Conservation (phyloP, 2,888 invertebrate genomes). For the Chalcosyrphus nemorum region DNA sequence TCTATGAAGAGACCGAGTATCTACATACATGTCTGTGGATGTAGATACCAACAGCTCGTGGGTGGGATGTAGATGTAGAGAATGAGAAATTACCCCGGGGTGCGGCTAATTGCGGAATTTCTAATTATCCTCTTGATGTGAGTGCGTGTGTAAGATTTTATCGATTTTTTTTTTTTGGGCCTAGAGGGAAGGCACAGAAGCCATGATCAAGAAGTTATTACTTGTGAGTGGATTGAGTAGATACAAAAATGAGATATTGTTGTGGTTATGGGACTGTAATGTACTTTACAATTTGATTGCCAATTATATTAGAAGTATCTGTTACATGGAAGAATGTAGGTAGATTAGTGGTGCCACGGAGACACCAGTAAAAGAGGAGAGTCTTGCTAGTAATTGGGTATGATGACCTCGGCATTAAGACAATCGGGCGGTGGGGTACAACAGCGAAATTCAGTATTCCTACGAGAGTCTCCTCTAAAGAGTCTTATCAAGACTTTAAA, state of each 20-base stretch:
- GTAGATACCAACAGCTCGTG: background rate
- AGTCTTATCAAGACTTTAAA: too few species aligned
- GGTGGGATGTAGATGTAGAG: conserved; percentile 24
- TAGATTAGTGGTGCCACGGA: background rate
- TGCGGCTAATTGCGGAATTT: conserved; percentile 54
- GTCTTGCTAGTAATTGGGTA: too few species aligned
- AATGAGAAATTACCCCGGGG: conserved; percentile 34
- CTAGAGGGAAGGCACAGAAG: background rate
- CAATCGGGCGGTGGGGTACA: too few species aligned
- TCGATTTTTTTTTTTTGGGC: conserved; percentile 3
- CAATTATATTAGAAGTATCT: background rate
- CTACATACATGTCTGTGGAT: too few species aligned
- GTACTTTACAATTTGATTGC: background rate
- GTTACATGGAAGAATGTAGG: background rate
- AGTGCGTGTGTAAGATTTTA: conserved; percentile 7
- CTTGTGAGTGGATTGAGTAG: background rate
- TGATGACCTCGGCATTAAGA: too few species aligned
- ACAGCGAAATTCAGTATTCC: too few species aligned
- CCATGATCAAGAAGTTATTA: background rate
- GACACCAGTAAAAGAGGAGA: too few species aligned
- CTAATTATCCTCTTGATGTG: conserved; percentile 28
- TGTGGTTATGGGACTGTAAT: background rate
- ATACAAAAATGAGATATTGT: background rate
- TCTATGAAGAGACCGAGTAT: too few species aligned
- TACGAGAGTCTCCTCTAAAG: too few species aligned